phyloP scores from a whole-genome alignment of 1,140 invertebrate genomes.

The Euglossa dilemma region DNA sequence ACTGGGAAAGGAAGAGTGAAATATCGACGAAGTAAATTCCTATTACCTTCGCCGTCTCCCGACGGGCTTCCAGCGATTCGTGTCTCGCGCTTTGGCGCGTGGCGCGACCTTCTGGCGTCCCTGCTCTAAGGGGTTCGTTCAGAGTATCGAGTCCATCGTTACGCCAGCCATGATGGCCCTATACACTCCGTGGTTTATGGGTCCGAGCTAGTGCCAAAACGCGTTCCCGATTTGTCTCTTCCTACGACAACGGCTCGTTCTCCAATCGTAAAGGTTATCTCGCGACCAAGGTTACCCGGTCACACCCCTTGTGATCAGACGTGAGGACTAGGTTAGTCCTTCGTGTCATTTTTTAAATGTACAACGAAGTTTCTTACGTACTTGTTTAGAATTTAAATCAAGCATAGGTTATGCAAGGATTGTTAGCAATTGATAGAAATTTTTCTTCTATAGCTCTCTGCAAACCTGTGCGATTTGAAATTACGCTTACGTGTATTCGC shows the following conservation, averaged over 20 bases:
- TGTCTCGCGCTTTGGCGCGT: constrained; percentile 3
- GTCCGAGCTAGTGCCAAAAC: not conserved
- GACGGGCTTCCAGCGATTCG: constrained; percentile 27
- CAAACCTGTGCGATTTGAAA: no score
- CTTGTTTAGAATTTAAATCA: no score
- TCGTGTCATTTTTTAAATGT: no score
- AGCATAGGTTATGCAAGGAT: no score
- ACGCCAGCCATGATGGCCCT: not conserved
- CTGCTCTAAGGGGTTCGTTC: constrained; percentile 25
- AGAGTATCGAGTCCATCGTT: not conserved
- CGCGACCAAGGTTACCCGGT: no score
- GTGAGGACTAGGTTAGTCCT: no score
- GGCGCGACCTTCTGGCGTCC: constrained; percentile 9
- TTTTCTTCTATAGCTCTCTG: no score
- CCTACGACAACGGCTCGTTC: not conserved
- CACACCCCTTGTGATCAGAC: no score
- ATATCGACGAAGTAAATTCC: constrained; percentile 48
- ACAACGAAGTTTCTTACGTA: no score
- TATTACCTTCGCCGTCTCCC: constrained; percentile 34
- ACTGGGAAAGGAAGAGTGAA: constrained; percentile 8
- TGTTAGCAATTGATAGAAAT: no score
- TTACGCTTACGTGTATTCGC: no score
- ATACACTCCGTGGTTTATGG: constrained; percentile 12
- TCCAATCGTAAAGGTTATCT: not conserved
- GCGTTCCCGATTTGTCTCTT: not conserved